Evolutionary conservation across 2,113 vertebrate species (phyloP), one percentile per base, ranked within the genome.

Genomic region (Gavialis gangeticus): DNA sequence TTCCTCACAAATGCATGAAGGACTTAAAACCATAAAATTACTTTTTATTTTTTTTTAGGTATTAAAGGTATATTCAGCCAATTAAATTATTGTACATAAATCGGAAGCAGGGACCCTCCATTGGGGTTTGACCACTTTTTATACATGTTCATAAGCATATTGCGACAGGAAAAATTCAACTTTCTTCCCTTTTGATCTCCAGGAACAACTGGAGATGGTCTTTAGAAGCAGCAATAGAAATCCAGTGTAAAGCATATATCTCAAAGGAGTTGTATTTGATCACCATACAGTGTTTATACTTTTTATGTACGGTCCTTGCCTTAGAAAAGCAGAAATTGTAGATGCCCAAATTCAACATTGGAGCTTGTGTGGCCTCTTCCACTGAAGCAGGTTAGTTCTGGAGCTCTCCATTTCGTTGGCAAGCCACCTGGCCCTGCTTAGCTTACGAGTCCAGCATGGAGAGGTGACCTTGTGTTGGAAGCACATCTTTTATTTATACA

Each of bases 81-180:
- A 98, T 98, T 99, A 99, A 99, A 98, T 99, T 98, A 99, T 99
- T 99, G 99, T 99, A 99, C 97, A 99, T 99, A 99, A 98, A 97
- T 55, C 96, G 94, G 97, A 98, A 98, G 97, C 98, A 97, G 98
- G 97, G 93, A 98, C 96, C 98, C 97, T 96, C 92, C 78, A 75
- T 94, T 64, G 34, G 98, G 98, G 97, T 96, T 97, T 98, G 94
- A 98, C 98, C 98, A 98, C 98, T 98, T 98, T 98, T 98, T 97
- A 98, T 98, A 97, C 95, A 98, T 97, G 95, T 97, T 98, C 98
- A 97, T 97, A 96, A 93, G 94, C 92, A 91, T 96, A 97, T 94
- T 97, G 97, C 96, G 93, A 95, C 94, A 97, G 95, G 89, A 97
- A 86, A 97, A 94, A 91, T 84, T 88, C 82, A 87, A 90, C 87